phyloP scores from a whole-genome alignment of 2,113 vertebrate genomes.

The Rhipidura dahli region DNA sequence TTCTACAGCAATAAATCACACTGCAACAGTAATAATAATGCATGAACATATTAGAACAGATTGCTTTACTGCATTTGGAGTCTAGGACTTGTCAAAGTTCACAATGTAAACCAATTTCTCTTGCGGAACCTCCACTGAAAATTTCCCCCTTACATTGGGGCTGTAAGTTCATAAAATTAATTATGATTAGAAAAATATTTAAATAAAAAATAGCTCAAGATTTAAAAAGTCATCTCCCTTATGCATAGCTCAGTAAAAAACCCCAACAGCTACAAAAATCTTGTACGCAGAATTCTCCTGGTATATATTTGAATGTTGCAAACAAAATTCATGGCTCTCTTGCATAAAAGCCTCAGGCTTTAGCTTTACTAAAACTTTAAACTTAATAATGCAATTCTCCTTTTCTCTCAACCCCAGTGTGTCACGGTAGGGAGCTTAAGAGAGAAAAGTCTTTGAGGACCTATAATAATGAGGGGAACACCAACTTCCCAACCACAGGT shows the following conservation, averaged over 20 bases:
- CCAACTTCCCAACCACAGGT: neutral
- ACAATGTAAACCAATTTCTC: neutral
- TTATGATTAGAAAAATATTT: neutral
- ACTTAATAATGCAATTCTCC: neutral
- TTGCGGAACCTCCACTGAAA: neutral
- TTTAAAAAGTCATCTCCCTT: neutral
- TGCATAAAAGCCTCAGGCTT: neutral
- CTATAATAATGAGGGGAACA: neutral
- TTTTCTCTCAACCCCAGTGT: neutral
- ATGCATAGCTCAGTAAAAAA: neutral
- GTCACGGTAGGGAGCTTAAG: neutral
- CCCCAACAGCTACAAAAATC: rapidly evolving
- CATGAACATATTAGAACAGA: neutral
- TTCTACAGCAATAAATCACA: constrained; percentile 21
- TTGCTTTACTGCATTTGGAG: neutral
- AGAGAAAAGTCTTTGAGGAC: neutral
- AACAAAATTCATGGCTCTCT: neutral
- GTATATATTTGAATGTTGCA: neutral
- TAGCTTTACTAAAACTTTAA: neutral
- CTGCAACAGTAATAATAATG: neutral
- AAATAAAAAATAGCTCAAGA: neutral
- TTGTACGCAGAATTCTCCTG: neutral
- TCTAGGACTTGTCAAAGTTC: neutral
- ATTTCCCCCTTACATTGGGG: neutral
- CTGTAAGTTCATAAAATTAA: neutral